Evolutionary conservation across 2,888 invertebrate genomes (phyloP).

Genomic region (Rhopalosiphum nymphaeae): DNA sequence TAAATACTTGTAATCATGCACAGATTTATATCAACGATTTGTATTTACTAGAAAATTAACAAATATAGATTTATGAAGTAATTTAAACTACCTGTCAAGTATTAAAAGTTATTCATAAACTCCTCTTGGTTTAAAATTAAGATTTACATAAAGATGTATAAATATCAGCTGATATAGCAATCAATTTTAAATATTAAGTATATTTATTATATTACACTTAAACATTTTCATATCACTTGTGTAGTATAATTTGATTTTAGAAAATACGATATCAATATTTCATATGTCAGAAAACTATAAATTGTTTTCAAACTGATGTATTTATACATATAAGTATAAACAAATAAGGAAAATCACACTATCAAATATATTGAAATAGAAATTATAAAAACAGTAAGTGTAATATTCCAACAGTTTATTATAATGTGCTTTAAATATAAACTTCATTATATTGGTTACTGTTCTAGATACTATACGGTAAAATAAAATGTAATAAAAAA

Average conservation of each 20-base stretch:
- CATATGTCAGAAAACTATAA: conserved; percentile 1
- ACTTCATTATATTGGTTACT: neutral
- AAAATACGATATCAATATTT: conserved; percentile 18
- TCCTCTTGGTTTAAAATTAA: neutral
- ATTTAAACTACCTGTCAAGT: conserved; percentile 47
- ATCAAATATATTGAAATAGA: neutral
- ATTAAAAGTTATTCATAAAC: conserved; percentile 6
- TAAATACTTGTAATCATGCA: conserved; percentile 20
- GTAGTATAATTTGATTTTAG: neutral
- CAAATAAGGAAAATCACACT: neutral
- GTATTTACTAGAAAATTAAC: conserved; percentile 34
- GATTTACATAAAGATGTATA: conserved; percentile 47
- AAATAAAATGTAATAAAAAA: neutral
- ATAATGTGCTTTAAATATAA: neutral
- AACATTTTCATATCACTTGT: neutral
- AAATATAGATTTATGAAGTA: conserved; percentile 38
- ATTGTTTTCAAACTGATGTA: neutral
- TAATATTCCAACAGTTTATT: neutral
- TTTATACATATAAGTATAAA: neutral
- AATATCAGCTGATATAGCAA: conserved; percentile 28
- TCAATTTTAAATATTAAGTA: conserved; percentile 37
- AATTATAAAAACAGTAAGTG: neutral
- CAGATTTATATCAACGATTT: conserved; percentile 11
- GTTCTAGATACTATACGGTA: neutral
- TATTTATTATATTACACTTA: conserved; percentile 11